Evolutionary conservation across 2,888 invertebrate genomes (phyloP).

Genomic region (Scrobipalpa atriplicella): DNA sequence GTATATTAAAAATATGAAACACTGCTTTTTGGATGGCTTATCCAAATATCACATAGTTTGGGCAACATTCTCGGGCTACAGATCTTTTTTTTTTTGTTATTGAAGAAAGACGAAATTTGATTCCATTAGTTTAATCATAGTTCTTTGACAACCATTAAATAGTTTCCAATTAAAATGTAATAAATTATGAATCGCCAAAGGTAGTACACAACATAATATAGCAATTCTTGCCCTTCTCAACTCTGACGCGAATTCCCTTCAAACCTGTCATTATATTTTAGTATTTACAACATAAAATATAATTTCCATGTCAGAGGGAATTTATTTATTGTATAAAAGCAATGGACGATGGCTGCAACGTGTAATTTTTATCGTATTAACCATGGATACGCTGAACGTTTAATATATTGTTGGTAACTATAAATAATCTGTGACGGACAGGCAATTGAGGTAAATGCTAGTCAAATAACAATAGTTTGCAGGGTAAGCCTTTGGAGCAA

Average conservation of each 20-base stretch:
- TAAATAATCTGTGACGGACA: slow-evolving; percentile 33
- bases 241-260: slow-evolving; percentile 30
- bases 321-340: slow-evolving; percentile 58
- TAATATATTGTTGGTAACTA: slow-evolving; percentile 47
- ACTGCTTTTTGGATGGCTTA: neutral
- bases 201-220: neutral
- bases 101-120: too few species aligned
- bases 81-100: too few species aligned
- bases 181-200: too few species aligned
- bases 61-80: too few species aligned
- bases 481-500: neutral
- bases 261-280: slow-evolving; percentile 59
- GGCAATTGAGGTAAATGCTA: slow-evolving; percentile 29
- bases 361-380: slow-evolving; percentile 63
- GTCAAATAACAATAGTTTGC: slow-evolving; percentile 26
- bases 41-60: too few species aligned
- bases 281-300: slow-evolving; percentile 70
- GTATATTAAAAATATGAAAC: neutral
- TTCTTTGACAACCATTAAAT: too few species aligned
- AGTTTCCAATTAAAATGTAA: too few species aligned
- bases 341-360: slow-evolving; percentile 44
- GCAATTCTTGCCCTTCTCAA: slow-evolving; percentile 25
- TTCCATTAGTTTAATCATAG: too few species aligned
- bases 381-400: slow-evolving; percentile 49
- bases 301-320: slow-evolving; percentile 59